A percentile compares a stretch with the other conserved stretches of the same genome.
phyloP scores from a whole-genome alignment of 2,888 invertebrate genomes.

The Thymelicus lineola region DNA sequence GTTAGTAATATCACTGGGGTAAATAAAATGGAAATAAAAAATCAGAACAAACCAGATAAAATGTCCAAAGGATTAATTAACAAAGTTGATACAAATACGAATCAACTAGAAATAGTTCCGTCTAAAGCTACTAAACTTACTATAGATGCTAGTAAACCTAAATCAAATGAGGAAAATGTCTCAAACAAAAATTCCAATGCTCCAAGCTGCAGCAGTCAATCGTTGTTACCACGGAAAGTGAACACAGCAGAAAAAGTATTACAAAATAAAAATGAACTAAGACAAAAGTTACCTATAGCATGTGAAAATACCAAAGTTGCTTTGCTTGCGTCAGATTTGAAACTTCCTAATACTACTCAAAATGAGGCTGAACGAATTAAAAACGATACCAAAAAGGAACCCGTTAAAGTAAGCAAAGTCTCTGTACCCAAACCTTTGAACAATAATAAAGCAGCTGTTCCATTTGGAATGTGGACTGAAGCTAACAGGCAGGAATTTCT shows the following conservation, averaged over 20 bases:
- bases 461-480: slow-evolving; percentile 80
- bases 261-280: slow-evolving; percentile 14
- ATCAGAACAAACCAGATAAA: slow-evolving; percentile 38
- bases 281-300: slow-evolving; percentile 7
- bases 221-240: background rate
- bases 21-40: slow-evolving; percentile 7
- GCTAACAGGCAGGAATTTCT: slow-evolving; percentile 77
- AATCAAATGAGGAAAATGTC: background rate
- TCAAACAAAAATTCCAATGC: background rate
- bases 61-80: background rate
- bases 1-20: background rate
- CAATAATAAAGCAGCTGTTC: slow-evolving; percentile 70
- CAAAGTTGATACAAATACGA: background rate
- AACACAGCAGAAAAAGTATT: background rate
- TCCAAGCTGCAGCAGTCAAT: background rate
- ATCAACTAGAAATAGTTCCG: background rate
- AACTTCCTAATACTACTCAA: slow-evolving; percentile 10
- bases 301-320: slow-evolving; percentile 1
- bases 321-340: background rate
- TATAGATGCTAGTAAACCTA: background rate
- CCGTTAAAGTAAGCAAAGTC: slow-evolving; percentile 37
- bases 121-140: slow-evolving; percentile 2
- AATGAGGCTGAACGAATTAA: slow-evolving; percentile 17
- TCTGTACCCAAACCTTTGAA: slow-evolving; percentile 55
- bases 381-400: slow-evolving; percentile 30